Percentiles rank a stretch among this genome's conserved stretches.
These are phyloP conservation scores for Globia sparganii DNA, from an alignment of 2,888 invertebrate species.

Conservation along the genomic window DNA sequence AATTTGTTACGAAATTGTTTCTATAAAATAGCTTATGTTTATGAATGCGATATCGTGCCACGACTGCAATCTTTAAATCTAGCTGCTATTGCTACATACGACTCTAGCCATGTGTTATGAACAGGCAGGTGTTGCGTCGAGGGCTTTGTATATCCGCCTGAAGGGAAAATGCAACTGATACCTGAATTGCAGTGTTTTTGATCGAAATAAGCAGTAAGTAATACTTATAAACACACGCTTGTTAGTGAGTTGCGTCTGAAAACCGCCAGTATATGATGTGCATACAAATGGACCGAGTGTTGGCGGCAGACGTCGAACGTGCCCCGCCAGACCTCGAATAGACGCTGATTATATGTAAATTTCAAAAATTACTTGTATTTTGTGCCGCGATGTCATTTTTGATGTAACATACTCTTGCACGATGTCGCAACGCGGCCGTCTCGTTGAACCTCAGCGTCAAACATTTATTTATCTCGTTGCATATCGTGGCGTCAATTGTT, in stretches of 20 bases:
- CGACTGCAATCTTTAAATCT: slow-evolving; percentile 48
- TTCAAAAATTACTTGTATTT: slow-evolving; percentile 69
- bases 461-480: slow-evolving; percentile 45
- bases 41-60: slow-evolving; percentile 42
- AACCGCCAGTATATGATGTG: slow-evolving; percentile 62
- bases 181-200: slow-evolving; percentile 31
- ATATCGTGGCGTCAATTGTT: slow-evolving; percentile 57
- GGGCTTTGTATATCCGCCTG: slow-evolving; percentile 35
- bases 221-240: slow-evolving; percentile 58
- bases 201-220: slow-evolving; percentile 44
- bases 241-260: slow-evolving; percentile 61
- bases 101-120: slow-evolving; percentile 20
- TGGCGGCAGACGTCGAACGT: slow-evolving; percentile 65
- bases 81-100: slow-evolving; percentile 45
- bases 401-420: slow-evolving; percentile 59
- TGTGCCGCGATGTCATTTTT: slow-evolving; percentile 55
- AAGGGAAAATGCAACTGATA: slow-evolving; percentile 25
- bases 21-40: slow-evolving; percentile 43
- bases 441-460: slow-evolving; percentile 47
- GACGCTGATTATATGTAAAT: slow-evolving; percentile 74
- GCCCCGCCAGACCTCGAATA: slow-evolving; percentile 66
- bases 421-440: slow-evolving; percentile 49
- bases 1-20: slow-evolving; percentile 53
- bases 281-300: slow-evolving; percentile 67
- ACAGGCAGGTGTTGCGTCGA: slow-evolving; percentile 2